Conservation (phyloP, 2,113 vertebrate genomes). For the Natator depressus region DNA sequence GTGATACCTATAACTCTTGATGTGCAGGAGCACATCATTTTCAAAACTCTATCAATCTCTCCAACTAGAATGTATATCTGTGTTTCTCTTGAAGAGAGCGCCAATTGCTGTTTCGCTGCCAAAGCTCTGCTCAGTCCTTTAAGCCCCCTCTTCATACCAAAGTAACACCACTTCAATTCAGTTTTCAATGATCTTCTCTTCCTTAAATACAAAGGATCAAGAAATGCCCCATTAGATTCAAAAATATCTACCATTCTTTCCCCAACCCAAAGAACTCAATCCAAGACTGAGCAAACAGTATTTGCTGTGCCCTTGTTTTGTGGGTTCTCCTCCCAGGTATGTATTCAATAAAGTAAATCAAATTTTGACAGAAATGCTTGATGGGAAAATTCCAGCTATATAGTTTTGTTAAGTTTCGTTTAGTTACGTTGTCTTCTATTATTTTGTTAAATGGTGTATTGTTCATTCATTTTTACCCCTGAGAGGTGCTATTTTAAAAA, state of each 20-base stretch:
- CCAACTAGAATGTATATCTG: not conserved
- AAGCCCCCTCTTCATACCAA: too few relatives aligned
- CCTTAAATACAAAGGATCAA: too few relatives aligned
- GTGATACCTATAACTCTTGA: not conserved
- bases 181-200: too few relatives aligned
- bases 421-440: not conserved
- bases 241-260: too few relatives aligned
- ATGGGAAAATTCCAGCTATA: not conserved
- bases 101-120: too few relatives aligned
- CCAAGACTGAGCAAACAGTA: too few relatives aligned
- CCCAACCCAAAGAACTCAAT: too few relatives aligned
- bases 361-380: too few relatives aligned
- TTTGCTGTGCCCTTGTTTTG: not conserved
- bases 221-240: too few relatives aligned
- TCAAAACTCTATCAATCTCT: not conserved
- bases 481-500: not conserved
- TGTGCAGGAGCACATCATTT: not conserved
- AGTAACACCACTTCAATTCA: too few relatives aligned
- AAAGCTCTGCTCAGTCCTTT: too few relatives aligned
- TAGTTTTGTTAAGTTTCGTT: not conserved
- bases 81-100: too few relatives aligned
- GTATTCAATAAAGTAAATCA: not conserved
- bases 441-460: not conserved
- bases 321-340: not conserved
- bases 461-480: not conserved